These are phyloP conservation scores for Indri indri DNA, from an alignment of 2,113 vertebrate genomes.

Conservation along the genomic window DNA sequence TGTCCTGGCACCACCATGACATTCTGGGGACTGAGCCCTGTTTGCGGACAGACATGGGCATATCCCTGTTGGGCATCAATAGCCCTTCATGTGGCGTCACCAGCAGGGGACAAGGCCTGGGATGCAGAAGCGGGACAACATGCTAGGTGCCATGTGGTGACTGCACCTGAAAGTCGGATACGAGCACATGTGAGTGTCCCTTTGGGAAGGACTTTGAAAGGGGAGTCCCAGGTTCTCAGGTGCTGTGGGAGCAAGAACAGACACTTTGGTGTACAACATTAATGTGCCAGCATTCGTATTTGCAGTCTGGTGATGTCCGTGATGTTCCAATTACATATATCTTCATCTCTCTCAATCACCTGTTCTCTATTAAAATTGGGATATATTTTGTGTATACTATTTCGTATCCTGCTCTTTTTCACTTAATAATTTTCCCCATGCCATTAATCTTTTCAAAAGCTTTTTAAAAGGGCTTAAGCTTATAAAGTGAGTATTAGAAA, in stretches of 20 bases:
- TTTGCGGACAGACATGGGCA: background rate
- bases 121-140: background rate
- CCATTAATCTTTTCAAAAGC: background rate
- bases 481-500: background rate
- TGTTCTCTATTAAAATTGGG: background rate
- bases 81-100: background rate
- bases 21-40: background rate
- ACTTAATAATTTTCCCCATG: background rate
- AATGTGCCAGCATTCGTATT: background rate
- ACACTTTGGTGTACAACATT: background rate
- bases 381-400: background rate
- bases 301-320: background rate
- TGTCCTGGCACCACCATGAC: background rate
- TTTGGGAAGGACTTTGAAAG: background rate
- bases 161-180: background rate
- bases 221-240: background rate
- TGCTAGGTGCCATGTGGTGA: background rate
- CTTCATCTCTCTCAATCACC: background rate
- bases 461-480: background rate
- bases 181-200: rapidly evolving
- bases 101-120: background rate
- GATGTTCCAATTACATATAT: background rate
- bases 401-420: background rate
- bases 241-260: background rate
- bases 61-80: background rate